Conservation (phyloP, 2,113 vertebrate species). For the Clupea harengus region DNA sequence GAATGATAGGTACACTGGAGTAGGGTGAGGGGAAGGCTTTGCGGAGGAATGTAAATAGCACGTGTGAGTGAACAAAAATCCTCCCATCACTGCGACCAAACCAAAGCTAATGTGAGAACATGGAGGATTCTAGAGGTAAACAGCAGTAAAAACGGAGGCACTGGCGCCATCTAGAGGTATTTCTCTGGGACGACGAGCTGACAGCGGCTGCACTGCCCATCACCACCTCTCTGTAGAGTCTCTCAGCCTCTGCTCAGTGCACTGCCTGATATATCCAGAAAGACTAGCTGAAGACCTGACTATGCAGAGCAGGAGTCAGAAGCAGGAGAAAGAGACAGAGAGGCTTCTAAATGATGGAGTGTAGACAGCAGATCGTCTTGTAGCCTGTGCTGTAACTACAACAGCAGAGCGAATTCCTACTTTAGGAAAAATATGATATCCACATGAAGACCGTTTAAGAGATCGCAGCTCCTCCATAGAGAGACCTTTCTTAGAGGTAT, state of each 20-base stretch:
- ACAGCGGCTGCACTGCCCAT: not conserved
- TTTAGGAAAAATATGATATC: not conserved
- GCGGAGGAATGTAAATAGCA: not conserved
- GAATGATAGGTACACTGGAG: not conserved
- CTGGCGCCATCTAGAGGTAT: slow-evolving; percentile 67
- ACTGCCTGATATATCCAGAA: slow-evolving; percentile 13
- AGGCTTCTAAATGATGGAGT: not conserved
- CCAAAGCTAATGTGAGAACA: slow-evolving; percentile 29
- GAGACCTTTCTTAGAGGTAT: not conserved
- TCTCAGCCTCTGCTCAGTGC: not conserved
- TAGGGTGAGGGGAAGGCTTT: not conserved
- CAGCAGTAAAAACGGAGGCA: slow-evolving; percentile 32
- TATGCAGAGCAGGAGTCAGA: not conserved
- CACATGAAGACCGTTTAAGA: not conserved
- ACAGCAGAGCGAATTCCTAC: not conserved
- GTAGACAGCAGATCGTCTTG: not conserved
- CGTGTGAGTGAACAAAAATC: not conserved
- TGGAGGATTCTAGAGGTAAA: slow-evolving; percentile 20
- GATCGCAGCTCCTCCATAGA: not conserved
- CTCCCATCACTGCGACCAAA: not conserved
- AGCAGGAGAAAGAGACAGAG: not conserved
- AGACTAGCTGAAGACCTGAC: not conserved
- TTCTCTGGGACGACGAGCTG: slow-evolving; percentile 11
- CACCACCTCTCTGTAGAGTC: not conserved
- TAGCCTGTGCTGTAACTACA: not conserved